phyloP scores from a whole-genome alignment of 2,797 vertebrate genomes.

The Phalanger gymnotis region DNA sequence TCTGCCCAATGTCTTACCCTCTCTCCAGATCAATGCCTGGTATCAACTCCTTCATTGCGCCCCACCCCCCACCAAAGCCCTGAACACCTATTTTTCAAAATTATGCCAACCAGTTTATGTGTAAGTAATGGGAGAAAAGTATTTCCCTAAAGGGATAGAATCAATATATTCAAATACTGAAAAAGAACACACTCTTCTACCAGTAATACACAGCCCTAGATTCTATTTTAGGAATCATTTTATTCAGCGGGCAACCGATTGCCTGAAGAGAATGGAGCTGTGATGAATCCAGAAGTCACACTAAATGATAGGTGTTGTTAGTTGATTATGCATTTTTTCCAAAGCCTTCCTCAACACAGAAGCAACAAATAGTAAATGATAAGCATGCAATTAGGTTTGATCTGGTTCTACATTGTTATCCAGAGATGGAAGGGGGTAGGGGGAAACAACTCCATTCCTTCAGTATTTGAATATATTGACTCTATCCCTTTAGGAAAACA shows the following conservation, averaged over 20 bases:
- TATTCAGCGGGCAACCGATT: slow-evolving; percentile 16
- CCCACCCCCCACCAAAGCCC: neutral
- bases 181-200: slow-evolving; percentile 28
- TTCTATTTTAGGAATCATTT: slow-evolving; percentile 46
- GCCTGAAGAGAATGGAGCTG: slow-evolving; percentile 19
- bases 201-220: neutral
- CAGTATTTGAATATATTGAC: slow-evolving; percentile 47
- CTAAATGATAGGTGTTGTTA: neutral
- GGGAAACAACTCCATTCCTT: slow-evolving; percentile 1
- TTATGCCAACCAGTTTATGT: neutral
- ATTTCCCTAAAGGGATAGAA: neutral
- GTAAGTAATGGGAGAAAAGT: slow-evolving; percentile 2
- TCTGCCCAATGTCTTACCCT: neutral
- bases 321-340: slow-evolving; percentile 19
- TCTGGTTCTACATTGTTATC: slow-evolving; percentile 38
- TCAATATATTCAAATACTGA: neutral
- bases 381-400: slow-evolving; percentile 65
- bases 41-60: neutral
- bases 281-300: slow-evolving; percentile 30
- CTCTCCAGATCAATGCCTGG: neutral
- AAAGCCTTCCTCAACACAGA: slow-evolving; percentile 14
- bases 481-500: neutral
- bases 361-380: neutral
- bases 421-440: slow-evolving; percentile 19
- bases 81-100: neutral